Evolutionary conservation across 2,113 vertebrate species (phyloP), one percentile per base, ranked within the genome.

Genomic region (Petaurus breviceps): DNA sequence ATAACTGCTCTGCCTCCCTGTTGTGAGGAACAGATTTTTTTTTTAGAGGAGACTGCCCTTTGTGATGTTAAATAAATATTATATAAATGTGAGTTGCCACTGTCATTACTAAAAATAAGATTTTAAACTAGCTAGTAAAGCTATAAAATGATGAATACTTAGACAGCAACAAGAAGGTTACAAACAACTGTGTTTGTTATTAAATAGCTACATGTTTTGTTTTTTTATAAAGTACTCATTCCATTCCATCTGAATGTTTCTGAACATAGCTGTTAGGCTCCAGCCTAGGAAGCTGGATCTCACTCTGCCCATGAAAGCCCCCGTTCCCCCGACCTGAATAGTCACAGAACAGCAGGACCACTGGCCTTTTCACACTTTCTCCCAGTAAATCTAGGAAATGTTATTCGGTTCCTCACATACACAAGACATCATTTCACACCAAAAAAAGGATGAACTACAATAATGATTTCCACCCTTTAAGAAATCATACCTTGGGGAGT

Each of bases 191-290:
- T 31, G 91, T 50, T 26, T 52, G 90, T 16, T 52, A 95, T 94
- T 95, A 93, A 94, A 90, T 55, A 94, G 16, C 90, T 43, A 68
- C 0, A 95, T 61, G 68, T 94, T 92, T 84, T 68, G 57, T 68
- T 37, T 37, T 68, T 37, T 68, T n/a, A 31, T n/a, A 37, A 61
- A 14, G 57, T 37, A 31, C 28, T 61, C 28, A 31, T 61, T 61
- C 57, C 7, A 31, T 61, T 28, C 28, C 57, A 31, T 61, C 28
- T 61, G 24, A 68, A 37, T 31, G 57, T 11, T 26, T 57, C 57
- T 31, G 57, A 61, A 61, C 11, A 61, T 11, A 68, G 31, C 10
- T 68, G 57, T 16, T 28, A 37, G 3, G 28, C 31, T 68, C 57
- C 57, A 37, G 3, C 12, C n/a, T n/a, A n/a, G n/a, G n/a, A n/a